These are phyloP conservation scores for Edolisoma coerulescens DNA, from an alignment of 2,113 vertebrate species.

Conservation along the genomic window DNA sequence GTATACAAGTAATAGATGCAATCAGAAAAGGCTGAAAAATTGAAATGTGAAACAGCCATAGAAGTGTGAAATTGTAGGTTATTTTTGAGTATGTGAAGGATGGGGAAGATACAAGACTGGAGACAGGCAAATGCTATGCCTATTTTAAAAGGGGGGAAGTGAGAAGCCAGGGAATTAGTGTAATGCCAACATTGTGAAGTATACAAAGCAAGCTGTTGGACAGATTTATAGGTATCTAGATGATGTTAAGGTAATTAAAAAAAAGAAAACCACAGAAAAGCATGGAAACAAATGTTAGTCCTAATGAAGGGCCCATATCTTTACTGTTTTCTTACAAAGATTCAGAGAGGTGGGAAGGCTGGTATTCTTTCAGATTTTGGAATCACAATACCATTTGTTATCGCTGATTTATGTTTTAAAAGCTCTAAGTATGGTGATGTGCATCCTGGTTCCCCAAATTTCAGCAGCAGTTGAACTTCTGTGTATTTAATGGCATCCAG, in stretches of 20 bases:
- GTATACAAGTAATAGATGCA: not conserved
- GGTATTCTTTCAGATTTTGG: not conserved
- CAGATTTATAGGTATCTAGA: not conserved
- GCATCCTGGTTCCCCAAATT: not conserved
- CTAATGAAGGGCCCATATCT: not conserved
- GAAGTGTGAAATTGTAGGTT: not conserved
- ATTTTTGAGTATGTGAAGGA: not conserved
- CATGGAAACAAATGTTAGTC: not conserved
- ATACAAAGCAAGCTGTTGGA: not conserved
- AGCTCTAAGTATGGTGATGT: not conserved
- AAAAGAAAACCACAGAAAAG: not conserved
- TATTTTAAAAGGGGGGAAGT: not conserved
- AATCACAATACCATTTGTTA: not conserved
- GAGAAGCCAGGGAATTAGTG: not conserved
- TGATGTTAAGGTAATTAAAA: not conserved
- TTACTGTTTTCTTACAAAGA: not conserved
- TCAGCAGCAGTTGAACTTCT: not conserved
- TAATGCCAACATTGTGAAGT: not conserved
- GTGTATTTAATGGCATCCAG: not conserved
- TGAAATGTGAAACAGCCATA: not conserved
- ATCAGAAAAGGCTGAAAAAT: not conserved
- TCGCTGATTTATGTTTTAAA: not conserved
- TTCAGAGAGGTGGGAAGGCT: not conserved
- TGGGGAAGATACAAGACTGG: not conserved
- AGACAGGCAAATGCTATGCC: not conserved